phyloP scores from a whole-genome alignment of 2,888 invertebrate species.

The Thereva unica region DNA sequence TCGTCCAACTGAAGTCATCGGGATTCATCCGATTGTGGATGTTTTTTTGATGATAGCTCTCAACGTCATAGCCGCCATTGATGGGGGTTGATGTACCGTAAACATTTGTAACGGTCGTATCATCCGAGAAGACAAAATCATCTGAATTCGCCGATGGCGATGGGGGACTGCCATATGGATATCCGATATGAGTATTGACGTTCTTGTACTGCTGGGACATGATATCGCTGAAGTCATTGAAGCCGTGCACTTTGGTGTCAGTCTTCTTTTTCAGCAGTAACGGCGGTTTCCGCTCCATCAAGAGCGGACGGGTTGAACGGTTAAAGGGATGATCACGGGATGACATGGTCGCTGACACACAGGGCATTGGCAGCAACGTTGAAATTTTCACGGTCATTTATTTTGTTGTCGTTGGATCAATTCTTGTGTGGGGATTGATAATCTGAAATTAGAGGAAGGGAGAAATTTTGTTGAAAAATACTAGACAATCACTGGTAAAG shows the following conservation, averaged over 20 bases:
- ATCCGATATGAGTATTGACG: constrained; percentile 54
- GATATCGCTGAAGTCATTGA: constrained; percentile 55
- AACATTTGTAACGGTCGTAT: not conserved
- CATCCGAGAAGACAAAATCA: constrained; percentile 53
- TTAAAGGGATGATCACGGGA: constrained; percentile 55
- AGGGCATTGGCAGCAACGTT: constrained; percentile 46
- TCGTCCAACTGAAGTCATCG: constrained; percentile 9
- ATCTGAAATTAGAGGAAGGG: not conserved
- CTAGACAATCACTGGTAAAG: no score
- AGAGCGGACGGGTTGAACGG: constrained; percentile 52
- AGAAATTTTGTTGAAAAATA: not conserved
- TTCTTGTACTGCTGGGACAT: constrained; percentile 56
- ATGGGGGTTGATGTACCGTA: not conserved
- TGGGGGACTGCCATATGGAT: constrained; percentile 57
- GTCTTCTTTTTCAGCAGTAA: constrained; percentile 47
- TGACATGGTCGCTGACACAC: constrained; percentile 46
- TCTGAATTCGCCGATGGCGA: constrained; percentile 53
- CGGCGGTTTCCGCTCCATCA: constrained; percentile 51
- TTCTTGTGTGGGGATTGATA: not conserved
- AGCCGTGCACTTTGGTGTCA: constrained; percentile 52
- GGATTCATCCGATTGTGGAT: constrained; percentile 5
- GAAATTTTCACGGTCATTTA: constrained; percentile 51
- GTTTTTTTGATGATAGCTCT: not conserved
- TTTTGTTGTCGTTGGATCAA: not conserved
- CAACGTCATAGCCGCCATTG: not conserved